Conservation (phyloP, 1,140 invertebrate genomes). For the Drosophila pandora region DNA sequence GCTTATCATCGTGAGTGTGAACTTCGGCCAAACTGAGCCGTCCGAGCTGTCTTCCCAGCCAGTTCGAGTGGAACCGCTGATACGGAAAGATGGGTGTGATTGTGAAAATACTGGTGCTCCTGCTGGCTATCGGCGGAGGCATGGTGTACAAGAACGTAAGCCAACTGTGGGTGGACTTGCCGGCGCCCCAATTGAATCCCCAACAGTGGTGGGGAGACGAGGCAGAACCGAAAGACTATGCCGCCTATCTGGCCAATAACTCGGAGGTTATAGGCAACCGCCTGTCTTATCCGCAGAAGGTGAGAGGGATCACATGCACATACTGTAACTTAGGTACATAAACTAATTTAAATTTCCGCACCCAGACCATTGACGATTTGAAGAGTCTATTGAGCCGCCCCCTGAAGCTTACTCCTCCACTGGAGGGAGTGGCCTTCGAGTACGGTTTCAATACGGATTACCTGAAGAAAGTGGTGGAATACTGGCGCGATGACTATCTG, state of each 20-base stretch:
- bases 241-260: slow-evolving; percentile 63
- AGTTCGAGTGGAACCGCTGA: slow-evolving; percentile 45
- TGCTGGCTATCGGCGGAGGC: slow-evolving; percentile 63
- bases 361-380: slow-evolving; percentile 67
- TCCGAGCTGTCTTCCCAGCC: slow-evolving; percentile 3
- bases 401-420: slow-evolving; percentile 83
- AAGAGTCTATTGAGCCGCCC: slow-evolving; percentile 54
- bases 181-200: slow-evolving; percentile 46
- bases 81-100: slow-evolving; percentile 12
- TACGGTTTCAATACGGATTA: slow-evolving; percentile 91
- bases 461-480: slow-evolving; percentile 87
- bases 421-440: slow-evolving; percentile 87
- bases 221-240: slow-evolving; percentile 64
- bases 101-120: slow-evolving; percentile 50
- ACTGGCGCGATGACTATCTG: slow-evolving; percentile 90
- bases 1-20: slow-evolving; percentile 42
- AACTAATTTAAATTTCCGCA: background rate
- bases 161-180: slow-evolving; percentile 50
- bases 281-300: slow-evolving; percentile 57
- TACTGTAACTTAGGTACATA: background rate
- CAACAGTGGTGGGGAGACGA: slow-evolving; percentile 81
- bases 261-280: slow-evolving; percentile 67
- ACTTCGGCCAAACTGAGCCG: background rate
- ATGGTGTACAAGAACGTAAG: slow-evolving; percentile 59
- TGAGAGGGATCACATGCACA: slow-evolving; percentile 18